Conservation (phyloP, 2,113 vertebrate species). For the Vidua macroura region DNA sequence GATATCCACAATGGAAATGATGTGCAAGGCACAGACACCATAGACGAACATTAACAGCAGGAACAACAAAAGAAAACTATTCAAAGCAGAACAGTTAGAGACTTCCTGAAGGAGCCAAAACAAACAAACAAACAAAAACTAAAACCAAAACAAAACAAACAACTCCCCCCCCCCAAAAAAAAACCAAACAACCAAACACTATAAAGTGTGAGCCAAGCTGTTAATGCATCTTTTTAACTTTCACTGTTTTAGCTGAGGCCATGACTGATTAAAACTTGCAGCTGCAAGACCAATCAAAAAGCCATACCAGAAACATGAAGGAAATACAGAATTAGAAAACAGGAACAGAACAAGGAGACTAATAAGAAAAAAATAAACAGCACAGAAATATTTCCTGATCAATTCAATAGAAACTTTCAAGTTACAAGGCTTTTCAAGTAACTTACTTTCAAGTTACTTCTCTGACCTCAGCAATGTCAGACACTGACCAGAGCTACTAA, state of each 20-base stretch:
- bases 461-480: background rate
- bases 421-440: background rate
- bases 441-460: background rate
- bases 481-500: background rate
- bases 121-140: background rate
- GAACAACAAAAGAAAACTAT: background rate
- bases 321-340: background rate
- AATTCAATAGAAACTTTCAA: background rate
- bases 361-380: background rate
- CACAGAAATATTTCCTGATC: background rate
- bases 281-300: background rate
- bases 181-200: background rate
- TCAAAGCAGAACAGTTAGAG: background rate
- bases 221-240: background rate
- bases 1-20: background rate
- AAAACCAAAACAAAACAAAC: background rate
- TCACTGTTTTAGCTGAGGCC: background rate
- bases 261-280: background rate
- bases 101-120: background rate
- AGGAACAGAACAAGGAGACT: background rate
- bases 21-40: background rate
- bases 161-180: background rate
- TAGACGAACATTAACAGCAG: background rate
- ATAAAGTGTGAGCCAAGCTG: background rate
- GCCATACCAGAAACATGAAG: background rate